Evolutionary conservation across 2,797 vertebrate species (phyloP).

Genomic region (Acrocephalus scirpaceus): DNA sequence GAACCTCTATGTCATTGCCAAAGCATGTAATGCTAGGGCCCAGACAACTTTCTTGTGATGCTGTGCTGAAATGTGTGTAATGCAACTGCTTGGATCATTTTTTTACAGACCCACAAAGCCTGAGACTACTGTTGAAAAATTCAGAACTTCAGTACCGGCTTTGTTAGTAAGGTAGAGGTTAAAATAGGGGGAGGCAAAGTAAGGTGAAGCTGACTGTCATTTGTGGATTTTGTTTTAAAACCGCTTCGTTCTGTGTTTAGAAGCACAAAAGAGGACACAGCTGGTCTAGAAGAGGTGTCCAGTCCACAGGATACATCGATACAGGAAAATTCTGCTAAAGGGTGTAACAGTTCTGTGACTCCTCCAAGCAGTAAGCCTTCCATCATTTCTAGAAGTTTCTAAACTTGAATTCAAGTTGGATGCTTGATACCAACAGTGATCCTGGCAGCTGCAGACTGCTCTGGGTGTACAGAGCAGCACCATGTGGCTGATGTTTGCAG

Average conservation of each 20-base stretch:
- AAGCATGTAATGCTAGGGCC: not conserved
- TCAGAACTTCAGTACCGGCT: not conserved
- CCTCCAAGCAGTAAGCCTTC: slow-evolving; percentile 31
- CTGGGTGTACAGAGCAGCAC: not conserved
- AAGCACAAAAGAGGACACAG: not conserved
- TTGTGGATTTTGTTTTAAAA: not conserved
- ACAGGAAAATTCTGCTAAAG: not conserved
- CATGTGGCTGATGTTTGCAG: not conserved
- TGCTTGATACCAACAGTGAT: not conserved
- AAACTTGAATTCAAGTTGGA: not conserved
- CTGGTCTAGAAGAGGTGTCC: not conserved
- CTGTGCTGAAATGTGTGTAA: not conserved
- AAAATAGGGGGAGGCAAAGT: not conserved
- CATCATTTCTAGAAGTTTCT: not conserved
- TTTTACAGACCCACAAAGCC: not conserved
- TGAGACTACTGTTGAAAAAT: not conserved
- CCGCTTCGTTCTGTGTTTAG: not conserved
- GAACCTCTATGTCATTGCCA: not conserved
- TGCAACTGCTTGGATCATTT: not conserved
- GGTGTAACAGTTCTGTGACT: not conserved
- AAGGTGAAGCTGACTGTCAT: not conserved
- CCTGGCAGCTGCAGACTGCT: not conserved
- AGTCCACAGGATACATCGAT: not conserved
- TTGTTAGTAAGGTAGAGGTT: not conserved
- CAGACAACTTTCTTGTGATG: not conserved